phyloP scores from a whole-genome alignment of 2,888 invertebrate species.

The Trisateles emortualis region DNA sequence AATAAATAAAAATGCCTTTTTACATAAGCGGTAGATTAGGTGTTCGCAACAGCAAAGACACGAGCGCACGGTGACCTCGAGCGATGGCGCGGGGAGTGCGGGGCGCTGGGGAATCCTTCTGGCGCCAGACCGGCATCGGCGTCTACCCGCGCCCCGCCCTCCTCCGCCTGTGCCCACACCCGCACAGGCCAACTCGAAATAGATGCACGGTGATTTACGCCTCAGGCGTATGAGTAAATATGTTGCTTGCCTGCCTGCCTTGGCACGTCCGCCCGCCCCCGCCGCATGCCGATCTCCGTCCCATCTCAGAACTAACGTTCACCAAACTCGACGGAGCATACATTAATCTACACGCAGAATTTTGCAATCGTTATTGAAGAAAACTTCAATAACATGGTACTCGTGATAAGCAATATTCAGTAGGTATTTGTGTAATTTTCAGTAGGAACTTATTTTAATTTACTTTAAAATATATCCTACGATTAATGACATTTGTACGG shows the following conservation, averaged over 20 bases:
- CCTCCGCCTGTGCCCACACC: constrained; percentile 59
- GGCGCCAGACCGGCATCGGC: constrained; percentile 86
- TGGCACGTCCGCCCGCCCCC: constrained; percentile 82
- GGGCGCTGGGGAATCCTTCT: constrained; percentile 87
- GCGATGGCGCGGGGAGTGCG: constrained; percentile 61
- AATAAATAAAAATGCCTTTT: constrained; percentile 26
- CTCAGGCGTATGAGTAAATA: constrained; percentile 84
- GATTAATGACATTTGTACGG: not conserved
- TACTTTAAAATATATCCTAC: not conserved
- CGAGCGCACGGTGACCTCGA: constrained; percentile 70
- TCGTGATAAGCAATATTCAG: too few species aligned
- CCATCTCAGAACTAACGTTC: constrained; percentile 55
- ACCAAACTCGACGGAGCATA: constrained; percentile 34
- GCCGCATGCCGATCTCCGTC: constrained; percentile 69
- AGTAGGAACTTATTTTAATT: not conserved
- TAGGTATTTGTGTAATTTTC: not conserved
- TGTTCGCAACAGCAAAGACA: constrained; percentile 58
- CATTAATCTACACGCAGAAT: constrained; percentile 17
- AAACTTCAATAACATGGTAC: not conserved
- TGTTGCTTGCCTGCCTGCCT: constrained; percentile 83
- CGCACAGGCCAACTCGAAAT: constrained; percentile 81
- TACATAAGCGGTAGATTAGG: constrained; percentile 53
- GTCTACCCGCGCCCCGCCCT: constrained; percentile 77
- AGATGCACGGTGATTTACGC: constrained; percentile 86
- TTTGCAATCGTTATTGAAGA: constrained; percentile 11